Percentiles rank a stretch among this genome's conserved stretches.
Evolutionary conservation across 2,888 invertebrate species (phyloP).

Genomic region (Pycnomerus fuliginosus): DNA sequence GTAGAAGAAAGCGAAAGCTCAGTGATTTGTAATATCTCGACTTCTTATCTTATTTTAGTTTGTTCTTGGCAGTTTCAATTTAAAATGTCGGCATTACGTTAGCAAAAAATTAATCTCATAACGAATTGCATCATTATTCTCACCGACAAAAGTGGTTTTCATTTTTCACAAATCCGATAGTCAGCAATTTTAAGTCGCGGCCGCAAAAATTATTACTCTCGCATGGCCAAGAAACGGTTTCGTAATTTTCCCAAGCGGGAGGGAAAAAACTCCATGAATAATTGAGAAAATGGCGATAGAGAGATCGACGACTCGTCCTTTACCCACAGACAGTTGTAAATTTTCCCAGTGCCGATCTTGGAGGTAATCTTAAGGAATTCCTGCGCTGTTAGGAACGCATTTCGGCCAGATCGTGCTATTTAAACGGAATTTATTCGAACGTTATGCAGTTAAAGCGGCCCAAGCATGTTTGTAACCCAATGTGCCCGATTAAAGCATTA

Average conservation of each 20-base stretch:
- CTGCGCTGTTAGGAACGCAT: no score
- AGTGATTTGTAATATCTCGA: slow-evolving; percentile 26
- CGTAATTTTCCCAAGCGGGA: no score
- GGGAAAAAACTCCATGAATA: no score
- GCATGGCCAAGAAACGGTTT: slow-evolving; percentile 9
- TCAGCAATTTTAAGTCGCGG: slow-evolving; percentile 11
- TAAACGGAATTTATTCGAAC: slow-evolving; percentile 28
- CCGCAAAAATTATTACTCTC: slow-evolving; percentile 10
- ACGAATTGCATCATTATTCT: slow-evolving; percentile 26
- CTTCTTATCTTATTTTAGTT: slow-evolving; percentile 27
- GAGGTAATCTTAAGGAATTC: no score
- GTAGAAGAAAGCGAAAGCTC: slow-evolving; percentile 16
- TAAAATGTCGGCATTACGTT: slow-evolving; percentile 23
- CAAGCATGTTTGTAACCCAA: slow-evolving; percentile 27
- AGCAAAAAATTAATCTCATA: slow-evolving; percentile 28
- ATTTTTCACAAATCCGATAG: slow-evolving; percentile 18
- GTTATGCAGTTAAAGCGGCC: slow-evolving; percentile 29
- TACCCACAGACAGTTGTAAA: no score
- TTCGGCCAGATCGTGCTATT: no score
- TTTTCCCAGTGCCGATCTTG: no score
- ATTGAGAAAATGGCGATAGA: no score
- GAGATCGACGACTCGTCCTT: no score
- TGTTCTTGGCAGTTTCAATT: slow-evolving; percentile 30
- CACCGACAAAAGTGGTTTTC: slow-evolving; percentile 13
- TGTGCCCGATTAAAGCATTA: slow-evolving; percentile 39